phyloP scores from a whole-genome alignment of 2,888 invertebrate genomes.

The Schizotus pectinicornis region DNA sequence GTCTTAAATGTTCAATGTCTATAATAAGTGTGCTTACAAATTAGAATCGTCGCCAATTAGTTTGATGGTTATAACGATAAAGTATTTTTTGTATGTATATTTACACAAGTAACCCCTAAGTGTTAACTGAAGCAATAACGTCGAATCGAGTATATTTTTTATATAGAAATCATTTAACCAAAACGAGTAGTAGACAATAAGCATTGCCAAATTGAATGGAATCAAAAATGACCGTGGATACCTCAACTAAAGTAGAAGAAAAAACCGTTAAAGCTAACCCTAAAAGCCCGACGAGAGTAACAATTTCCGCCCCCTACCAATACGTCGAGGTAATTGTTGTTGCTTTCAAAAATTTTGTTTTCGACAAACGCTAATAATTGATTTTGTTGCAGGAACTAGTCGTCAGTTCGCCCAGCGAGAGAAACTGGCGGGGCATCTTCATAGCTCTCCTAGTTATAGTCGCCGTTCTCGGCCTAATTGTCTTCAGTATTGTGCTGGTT shows the following conservation, averaged over 20 bases:
- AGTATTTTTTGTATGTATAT: constrained; percentile 9
- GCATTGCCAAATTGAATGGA: neutral
- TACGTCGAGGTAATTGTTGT: constrained; percentile 51
- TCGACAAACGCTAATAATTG: constrained; percentile 2
- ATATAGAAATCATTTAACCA: constrained; percentile 6
- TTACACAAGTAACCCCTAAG: constrained; percentile 16
- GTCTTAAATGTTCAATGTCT: constrained; percentile 34
- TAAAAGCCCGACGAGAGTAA: constrained; percentile 49
- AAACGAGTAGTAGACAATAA: constrained; percentile 23
- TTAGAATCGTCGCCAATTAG: neutral
- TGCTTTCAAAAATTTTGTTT: neutral
- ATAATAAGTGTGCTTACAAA: constrained; percentile 28
- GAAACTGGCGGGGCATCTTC: constrained; percentile 94
- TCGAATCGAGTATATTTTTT: constrained; percentile 23
- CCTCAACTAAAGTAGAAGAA: constrained; percentile 31
- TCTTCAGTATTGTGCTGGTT: constrained; percentile 89
- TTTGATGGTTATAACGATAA: neutral
- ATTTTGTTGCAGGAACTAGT: constrained; percentile 79
- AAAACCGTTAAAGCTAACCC: constrained; percentile 37
- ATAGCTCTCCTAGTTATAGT: constrained; percentile 91
- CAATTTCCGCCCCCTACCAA: constrained; percentile 52
- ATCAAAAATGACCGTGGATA: constrained; percentile 38
- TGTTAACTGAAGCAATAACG: constrained; percentile 21
- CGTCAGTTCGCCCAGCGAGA: constrained; percentile 81
- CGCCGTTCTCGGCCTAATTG: constrained; percentile 85